A percentile compares a stretch with the other conserved stretches of the same genome.
Conservation (phyloP, 1,140 invertebrate genomes). For the Pogonomyrmex californicus region DNA sequence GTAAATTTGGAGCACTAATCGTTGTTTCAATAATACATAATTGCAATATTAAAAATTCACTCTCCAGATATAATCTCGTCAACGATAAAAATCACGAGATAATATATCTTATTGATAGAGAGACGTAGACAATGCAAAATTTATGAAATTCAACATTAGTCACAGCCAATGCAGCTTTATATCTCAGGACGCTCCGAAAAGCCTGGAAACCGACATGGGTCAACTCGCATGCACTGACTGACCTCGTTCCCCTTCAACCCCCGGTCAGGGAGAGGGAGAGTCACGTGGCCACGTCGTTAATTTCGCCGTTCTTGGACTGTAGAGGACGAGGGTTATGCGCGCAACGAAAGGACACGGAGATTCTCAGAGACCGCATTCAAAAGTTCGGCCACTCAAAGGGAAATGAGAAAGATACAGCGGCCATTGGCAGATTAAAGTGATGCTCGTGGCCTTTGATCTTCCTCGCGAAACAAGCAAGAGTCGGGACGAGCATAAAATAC, state of each 20-base stretch:
- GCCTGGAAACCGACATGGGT: slow-evolving; percentile 67
- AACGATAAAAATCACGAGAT: background rate
- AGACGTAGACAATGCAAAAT: slow-evolving; percentile 24
- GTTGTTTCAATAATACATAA: background rate
- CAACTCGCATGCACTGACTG: slow-evolving; percentile 70
- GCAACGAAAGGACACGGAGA: slow-evolving; percentile 28
- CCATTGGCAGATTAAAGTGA: slow-evolving; percentile 81
- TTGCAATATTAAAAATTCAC: background rate
- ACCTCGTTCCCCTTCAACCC: slow-evolving; percentile 66
- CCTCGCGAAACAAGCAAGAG: slow-evolving; percentile 58
- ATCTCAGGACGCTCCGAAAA: slow-evolving; percentile 54
- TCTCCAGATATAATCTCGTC: background rate
- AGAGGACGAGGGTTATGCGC: background rate
- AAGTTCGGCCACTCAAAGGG: slow-evolving; percentile 31
- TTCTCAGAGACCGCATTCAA: slow-evolving; percentile 26
- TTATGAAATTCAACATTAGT: slow-evolving; percentile 28
- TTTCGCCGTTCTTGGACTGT: slow-evolving; percentile 49
- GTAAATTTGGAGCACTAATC: background rate
- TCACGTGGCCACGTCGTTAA: slow-evolving; percentile 70
- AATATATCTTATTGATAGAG: background rate
- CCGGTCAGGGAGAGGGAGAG: slow-evolving; percentile 12
- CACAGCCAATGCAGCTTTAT: slow-evolving; percentile 27
- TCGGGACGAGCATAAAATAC: slow-evolving; percentile 64
- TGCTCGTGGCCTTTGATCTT: slow-evolving; percentile 73
- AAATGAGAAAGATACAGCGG: slow-evolving; percentile 37